phyloP scores from a whole-genome alignment of 53 echinoderm and acorn worm genomes.

The Henricia sp. region DNA sequence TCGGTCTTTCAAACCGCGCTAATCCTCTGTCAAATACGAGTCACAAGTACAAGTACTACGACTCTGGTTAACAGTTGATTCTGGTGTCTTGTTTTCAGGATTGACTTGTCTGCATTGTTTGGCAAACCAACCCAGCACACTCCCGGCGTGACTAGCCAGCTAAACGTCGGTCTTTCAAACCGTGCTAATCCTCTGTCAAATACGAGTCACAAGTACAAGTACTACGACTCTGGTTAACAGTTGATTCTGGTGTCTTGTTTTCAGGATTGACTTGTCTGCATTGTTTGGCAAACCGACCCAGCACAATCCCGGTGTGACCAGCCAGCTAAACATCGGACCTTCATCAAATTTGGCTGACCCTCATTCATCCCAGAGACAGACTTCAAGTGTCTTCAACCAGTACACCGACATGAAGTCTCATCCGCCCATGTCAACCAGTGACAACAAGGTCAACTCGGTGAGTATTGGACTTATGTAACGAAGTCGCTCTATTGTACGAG shows the following conservation, averaged over 20 bases:
- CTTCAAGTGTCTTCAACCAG: slow-evolving; percentile 85
- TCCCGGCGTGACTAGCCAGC: slow-evolving; percentile 29
- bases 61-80: no score
- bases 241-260: no score
- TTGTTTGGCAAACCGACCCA: slow-evolving; percentile 82
- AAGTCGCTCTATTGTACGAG: no score
- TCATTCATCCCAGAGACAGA: slow-evolving; percentile 53
- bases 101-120: slow-evolving; percentile 88
- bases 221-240: no score
- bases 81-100: slow-evolving; percentile 75
- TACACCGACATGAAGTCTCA: slow-evolving; percentile 67
- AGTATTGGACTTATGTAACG: no score
- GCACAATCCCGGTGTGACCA: slow-evolving; percentile 19
- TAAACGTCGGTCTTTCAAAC: neutral
- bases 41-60: no score
- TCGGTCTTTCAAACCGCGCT: neutral
- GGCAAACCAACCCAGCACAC: slow-evolving; percentile 69
- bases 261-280: slow-evolving; percentile 90
- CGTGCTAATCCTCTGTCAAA: slow-evolving; percentile 31
- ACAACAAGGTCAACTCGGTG: slow-evolving; percentile 58
- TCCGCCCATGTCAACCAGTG: slow-evolving; percentile 53
- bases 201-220: no score
- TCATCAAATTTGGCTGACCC: slow-evolving; percentile 27
- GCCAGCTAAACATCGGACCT: slow-evolving; percentile 22
- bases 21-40: slow-evolving; percentile 40